These are phyloP conservation scores for Stigmatopora nigra DNA, from an alignment of 2,113 vertebrate genomes.

Conservation along the genomic window DNA sequence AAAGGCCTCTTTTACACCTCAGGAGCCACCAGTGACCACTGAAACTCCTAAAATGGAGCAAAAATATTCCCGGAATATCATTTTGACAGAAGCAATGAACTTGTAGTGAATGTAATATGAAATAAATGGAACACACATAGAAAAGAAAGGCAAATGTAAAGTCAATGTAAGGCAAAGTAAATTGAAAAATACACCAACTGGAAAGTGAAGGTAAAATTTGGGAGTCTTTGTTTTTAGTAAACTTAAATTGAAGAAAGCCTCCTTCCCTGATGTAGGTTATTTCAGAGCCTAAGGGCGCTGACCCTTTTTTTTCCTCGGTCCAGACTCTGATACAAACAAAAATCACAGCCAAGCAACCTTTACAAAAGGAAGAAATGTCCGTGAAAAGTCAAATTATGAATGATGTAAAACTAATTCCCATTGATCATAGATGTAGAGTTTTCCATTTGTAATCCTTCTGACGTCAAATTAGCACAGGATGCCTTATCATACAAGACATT, in stretches of 20 bases:
- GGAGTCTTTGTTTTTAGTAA: neutral
- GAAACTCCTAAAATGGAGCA: neutral
- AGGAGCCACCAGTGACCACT: conserved; percentile 2
- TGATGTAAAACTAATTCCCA: neutral
- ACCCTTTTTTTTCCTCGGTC: neutral
- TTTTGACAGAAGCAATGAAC: conserved; percentile 1
- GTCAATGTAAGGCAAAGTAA: neutral
- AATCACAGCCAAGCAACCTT: neutral
- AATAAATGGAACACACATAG: neutral
- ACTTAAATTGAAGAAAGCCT: neutral
- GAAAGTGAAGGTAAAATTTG: neutral
- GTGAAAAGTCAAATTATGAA: neutral
- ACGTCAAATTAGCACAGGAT: neutral
- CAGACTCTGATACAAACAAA: neutral
- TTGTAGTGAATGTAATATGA: neutral
- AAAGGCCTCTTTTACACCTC: conserved; percentile 2
- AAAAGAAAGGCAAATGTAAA: conserved; percentile 1
- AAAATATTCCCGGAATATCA: conserved; percentile 1
- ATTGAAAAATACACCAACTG: conserved; percentile 1
- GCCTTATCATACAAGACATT: neutral
- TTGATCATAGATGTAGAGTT: neutral
- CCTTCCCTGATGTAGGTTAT: neutral
- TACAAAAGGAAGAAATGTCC: neutral
- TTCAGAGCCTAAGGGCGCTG: neutral
- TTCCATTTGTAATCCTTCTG: neutral